These are phyloP conservation scores for Hymenochirus boettgeri DNA, from an alignment of 2,113 vertebrate genomes.

Conservation along the genomic window DNA sequence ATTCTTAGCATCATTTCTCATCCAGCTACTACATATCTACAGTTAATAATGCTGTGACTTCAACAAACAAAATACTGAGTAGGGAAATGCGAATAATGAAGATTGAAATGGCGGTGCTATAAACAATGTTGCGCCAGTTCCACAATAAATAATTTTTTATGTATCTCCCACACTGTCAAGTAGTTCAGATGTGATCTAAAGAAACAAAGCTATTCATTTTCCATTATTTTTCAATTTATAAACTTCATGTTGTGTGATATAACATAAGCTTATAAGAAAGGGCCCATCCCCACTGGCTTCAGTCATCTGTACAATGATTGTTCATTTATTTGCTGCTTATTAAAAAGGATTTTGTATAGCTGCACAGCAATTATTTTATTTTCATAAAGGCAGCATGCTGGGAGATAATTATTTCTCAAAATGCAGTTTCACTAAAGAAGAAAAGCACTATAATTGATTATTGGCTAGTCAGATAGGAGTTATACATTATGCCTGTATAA, in stretches of 20 bases:
- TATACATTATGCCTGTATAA: no score
- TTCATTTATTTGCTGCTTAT: background rate
- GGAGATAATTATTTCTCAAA: background rate
- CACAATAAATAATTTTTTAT: background rate
- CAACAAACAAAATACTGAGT: background rate
- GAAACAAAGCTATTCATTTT: constrained; percentile 11
- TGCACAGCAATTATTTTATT: background rate
- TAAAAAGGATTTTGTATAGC: background rate
- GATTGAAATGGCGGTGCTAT: background rate
- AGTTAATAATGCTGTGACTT: background rate
- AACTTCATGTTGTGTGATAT: constrained; percentile 3
- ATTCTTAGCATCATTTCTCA: background rate
- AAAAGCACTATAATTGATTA: no score
- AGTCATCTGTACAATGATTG: background rate
- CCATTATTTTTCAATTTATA: constrained; percentile 11
- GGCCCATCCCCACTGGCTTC: background rate
- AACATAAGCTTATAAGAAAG: background rate
- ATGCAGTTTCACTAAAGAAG: no score
- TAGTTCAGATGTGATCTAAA: constrained; percentile 4
- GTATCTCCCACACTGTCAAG: background rate
- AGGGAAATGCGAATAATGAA: background rate
- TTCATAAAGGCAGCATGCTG: background rate
- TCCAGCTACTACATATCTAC: background rate
- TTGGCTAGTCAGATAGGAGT: no score
- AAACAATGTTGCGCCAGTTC: background rate